Evolutionary conservation across 2,797 vertebrate species (phyloP).

Genomic region (Poecile montanus): DNA sequence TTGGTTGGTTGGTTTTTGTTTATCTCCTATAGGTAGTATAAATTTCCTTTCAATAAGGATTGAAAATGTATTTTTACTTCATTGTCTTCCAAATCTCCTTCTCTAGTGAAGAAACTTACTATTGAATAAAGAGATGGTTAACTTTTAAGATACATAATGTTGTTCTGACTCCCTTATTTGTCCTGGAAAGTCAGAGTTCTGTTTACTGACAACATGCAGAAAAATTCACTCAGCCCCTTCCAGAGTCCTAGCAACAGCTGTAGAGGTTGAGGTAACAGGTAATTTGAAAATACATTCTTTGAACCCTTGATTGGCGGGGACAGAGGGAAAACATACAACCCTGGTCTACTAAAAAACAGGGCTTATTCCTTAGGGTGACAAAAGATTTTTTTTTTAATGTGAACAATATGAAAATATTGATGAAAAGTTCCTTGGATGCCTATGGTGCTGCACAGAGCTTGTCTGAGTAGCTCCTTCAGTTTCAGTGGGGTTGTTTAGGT

Average conservation of each 20-base stretch:
- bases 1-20: background rate
- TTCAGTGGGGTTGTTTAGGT: background rate
- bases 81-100: background rate
- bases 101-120: background rate
- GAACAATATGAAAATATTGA: background rate
- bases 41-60: background rate
- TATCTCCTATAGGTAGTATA: background rate
- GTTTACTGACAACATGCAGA: background rate
- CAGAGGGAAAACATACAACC: accelerated
- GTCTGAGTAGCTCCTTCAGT: background rate
- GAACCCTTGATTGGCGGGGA: background rate
- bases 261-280: background rate
- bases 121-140: background rate
- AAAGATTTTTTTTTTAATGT: background rate
- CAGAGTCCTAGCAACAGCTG: background rate
- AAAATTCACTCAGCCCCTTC: background rate
- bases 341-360: background rate
- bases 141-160: background rate
- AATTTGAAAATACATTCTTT: background rate
- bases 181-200: background rate
- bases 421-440: background rate
- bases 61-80: background rate
- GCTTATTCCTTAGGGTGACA: background rate
- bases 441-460: accelerated
- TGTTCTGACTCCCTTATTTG: background rate